These are phyloP conservation scores for Apodemus speciosus DNA, from an alignment of 2,113 vertebrate species.

Conservation along the genomic window DNA sequence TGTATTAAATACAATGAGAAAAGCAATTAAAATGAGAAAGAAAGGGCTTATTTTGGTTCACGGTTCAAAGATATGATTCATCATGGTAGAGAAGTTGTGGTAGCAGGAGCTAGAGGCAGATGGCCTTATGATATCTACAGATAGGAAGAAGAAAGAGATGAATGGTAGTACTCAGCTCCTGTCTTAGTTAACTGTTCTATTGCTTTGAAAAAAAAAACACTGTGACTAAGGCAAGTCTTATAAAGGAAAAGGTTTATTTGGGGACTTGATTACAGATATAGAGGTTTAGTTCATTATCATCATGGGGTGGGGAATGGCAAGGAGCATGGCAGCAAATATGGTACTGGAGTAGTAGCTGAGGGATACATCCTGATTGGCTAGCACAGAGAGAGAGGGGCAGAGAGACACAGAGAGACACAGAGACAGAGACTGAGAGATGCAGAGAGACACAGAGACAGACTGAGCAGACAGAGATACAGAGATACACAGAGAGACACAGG, in stretches of 20 bases:
- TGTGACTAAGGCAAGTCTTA: not conserved
- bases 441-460: too few species aligned
- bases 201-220: not conserved
- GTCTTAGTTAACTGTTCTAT: not conserved
- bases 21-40: not conserved
- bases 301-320: not conserved
- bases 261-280: not conserved
- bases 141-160: not conserved
- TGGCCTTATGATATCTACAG: not conserved
- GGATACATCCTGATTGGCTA: too few species aligned
- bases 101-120: not conserved
- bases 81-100: not conserved
- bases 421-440: too few species aligned
- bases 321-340: not conserved
- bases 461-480: too few species aligned
- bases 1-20: not conserved
- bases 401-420: too few species aligned
- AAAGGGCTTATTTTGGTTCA: not conserved
- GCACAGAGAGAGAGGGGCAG: too few species aligned
- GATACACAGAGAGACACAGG: fast-evolving
- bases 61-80: not conserved
- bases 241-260: not conserved
- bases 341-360: too few species aligned
- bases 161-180: not conserved
- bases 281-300: not conserved